Evolutionary conservation across 1,140 invertebrate genomes (phyloP), one percentile per base, ranked within the genome.

Genomic region (Wiebesia pumilae): DNA sequence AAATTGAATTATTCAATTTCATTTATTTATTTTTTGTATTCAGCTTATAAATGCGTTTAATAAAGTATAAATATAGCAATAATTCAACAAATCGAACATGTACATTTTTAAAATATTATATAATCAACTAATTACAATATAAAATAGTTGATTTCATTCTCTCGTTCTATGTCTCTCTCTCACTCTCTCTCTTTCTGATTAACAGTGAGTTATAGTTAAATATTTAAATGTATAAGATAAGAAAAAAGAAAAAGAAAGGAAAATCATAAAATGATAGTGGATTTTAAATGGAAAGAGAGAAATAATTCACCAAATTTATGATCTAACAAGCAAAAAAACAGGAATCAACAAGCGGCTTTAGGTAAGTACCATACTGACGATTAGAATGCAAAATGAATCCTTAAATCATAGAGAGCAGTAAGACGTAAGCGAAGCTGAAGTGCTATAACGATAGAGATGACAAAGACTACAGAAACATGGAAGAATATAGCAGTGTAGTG

Each of bases 361-460:
- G 73, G 33, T 84, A 79, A 84, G 75, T 79, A 35, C 33, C 35
- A 73, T 77, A 84, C 62, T n/a, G 69, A 1, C 51, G 71, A 84
- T 84, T 78, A 84, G 71, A 84, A 84, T 84, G 77, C 38, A 78
- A 84, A 84, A 84, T 78, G 83, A 84, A 78, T 84, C 27, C 12
- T 35, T 78, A 58, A 79, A 86, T 85, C 79, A 75, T 47, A 51
- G 51, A 30, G 33, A 77, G 38, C 75, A 82, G 79, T 7, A 79
- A 84, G 58, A 82, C 79, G 65, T 35, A 65, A 47, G 40, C 51
- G 19, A 35, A 75, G 54, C 62, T 83, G 0, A n/a, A 83, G 81
- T 83, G 69, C 67, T 35, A 73, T 54, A 16, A 3, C 30, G 47
- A n/a, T 47, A 38, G 14, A 54, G 24, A 69, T 30, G 71, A 40